Percentiles rank a stretch among this genome's conserved stretches.
phyloP scores from a whole-genome alignment of 1,140 invertebrate genomes.

The Calliopsis andreniformis region DNA sequence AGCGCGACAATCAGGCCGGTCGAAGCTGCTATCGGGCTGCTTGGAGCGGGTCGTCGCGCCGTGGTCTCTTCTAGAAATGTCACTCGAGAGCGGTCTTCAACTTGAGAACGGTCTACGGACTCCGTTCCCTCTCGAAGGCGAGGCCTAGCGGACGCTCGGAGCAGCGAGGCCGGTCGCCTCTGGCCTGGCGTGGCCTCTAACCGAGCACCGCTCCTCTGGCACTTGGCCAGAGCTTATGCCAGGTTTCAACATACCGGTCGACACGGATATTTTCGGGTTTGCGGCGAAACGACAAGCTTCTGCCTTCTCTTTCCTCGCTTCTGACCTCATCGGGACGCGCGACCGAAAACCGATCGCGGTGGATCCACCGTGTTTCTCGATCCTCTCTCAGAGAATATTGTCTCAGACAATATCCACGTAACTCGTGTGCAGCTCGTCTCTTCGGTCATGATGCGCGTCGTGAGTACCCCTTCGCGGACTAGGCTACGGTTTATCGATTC shows the following conservation, averaged over 20 bases:
- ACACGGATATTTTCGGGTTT: constrained; percentile 81
- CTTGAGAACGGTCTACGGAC: not conserved
- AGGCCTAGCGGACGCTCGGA: constrained; percentile 35
- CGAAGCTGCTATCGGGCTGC: no score
- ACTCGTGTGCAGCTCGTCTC: no score
- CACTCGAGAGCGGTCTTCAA: constrained; percentile 14
- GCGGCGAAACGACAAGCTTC: constrained; percentile 63
- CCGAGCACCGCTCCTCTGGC: constrained; percentile 63
- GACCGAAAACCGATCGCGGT: not conserved
- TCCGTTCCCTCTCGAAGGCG: not conserved
- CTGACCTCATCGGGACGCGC: constrained; percentile 16
- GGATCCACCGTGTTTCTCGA: not conserved
- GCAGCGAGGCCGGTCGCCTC: constrained; percentile 55
- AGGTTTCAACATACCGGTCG: constrained; percentile 76
- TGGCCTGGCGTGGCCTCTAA: constrained; percentile 69
- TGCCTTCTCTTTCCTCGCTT: constrained; percentile 28
- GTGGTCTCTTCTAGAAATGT: not conserved
- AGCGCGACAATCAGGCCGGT: no score
- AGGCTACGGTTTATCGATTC: constrained; percentile 13
- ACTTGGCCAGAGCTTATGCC: constrained; percentile 75
- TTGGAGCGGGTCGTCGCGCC: not conserved
- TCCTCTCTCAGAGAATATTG: no score
- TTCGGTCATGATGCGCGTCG: no score
- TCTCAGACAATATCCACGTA: no score
- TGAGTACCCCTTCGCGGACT: not conserved